Evolutionary conservation across 2,797 vertebrate genomes (phyloP).

Genomic region (Bradypodion ventrale): DNA sequence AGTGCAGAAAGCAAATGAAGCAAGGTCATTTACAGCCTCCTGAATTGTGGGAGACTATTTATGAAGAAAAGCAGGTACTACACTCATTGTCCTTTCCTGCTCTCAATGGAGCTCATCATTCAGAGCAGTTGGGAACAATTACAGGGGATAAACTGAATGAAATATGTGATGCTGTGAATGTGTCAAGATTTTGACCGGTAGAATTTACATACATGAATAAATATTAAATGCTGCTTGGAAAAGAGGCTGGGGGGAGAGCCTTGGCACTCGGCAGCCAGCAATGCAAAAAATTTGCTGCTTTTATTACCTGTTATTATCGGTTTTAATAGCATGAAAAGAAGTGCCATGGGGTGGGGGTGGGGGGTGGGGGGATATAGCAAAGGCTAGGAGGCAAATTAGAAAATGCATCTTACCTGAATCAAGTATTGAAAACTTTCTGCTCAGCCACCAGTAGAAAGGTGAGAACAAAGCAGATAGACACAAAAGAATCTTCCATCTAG

Average conservation of each 20-base stretch:
- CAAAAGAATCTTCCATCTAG: neutral
- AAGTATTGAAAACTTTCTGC: slow-evolving; percentile 50
- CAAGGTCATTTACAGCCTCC: slow-evolving; percentile 57
- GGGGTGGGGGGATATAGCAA: slow-evolving; percentile 3
- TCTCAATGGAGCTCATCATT: slow-evolving; percentile 67
- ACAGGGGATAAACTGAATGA: slow-evolving; percentile 70
- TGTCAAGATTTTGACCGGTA: slow-evolving; percentile 62
- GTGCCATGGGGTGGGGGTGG: no score
- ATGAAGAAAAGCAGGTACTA: slow-evolving; percentile 55
- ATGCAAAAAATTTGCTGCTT: slow-evolving; percentile 61
- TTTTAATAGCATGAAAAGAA: slow-evolving; percentile 49
- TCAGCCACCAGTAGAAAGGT: neutral
- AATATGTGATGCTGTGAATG: slow-evolving; percentile 65
- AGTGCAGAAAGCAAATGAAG: slow-evolving; percentile 25
- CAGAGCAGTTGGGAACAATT: slow-evolving; percentile 73
- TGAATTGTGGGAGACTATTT: slow-evolving; percentile 60
- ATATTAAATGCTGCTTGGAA: slow-evolving; percentile 59
- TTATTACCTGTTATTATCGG: slow-evolving; percentile 61
- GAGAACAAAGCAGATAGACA: neutral
- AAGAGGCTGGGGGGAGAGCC: slow-evolving; percentile 43
- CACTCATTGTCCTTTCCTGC: slow-evolving; percentile 50
- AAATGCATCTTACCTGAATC: slow-evolving; percentile 51
- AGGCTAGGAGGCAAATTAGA: slow-evolving; percentile 52
- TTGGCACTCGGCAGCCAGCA: slow-evolving; percentile 42
- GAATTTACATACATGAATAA: slow-evolving; percentile 75